Evolutionary conservation across 2,113 vertebrate species (phyloP), one percentile per base, ranked within the genome.

Genomic region (Syngnathus floridae): DNA sequence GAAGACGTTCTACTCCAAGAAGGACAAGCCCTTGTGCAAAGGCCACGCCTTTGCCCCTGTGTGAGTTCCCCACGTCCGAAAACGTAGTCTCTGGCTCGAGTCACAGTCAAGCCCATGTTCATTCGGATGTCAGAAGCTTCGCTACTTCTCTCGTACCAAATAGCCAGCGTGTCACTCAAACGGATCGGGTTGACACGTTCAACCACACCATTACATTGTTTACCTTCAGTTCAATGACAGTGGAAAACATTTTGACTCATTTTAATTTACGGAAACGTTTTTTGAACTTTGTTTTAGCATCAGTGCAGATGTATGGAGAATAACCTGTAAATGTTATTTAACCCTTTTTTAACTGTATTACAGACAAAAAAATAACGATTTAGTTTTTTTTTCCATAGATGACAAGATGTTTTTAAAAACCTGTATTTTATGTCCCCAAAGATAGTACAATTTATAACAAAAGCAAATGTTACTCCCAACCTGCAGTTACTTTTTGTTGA

Each of bases 1-100:
- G 78, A 99, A 99, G 91, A 98, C 97, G 0, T 99, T 99, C 92
- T 99, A 94, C 86, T 98, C 96, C 71, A 98, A 98, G 92, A 98
- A 98, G 87, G 96, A 98, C 90, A 99, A 98, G 88, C 97, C 97
- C 0, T 92, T 99, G 77, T 99, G 97, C 92, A 99, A 99, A 92
- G 94, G 93, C 90, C 97, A 99, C 0, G 97, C 97, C 81, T 99
- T 99, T 75, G 94, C 97, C 78, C 92, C 95, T 0, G 93, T 99
- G 79, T 99, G 93, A 97, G 79, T 58, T 67, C 65, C 31, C 52
- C 22, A 13, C 51, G 11, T 55, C 26, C 6, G 17, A 48, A 19
- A 31, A 35, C 49, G 64, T 63, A n/a, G 4, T 65, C 36, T n/a
- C 71, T 68, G 70, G 68, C 74, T 62, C 40, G 3, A 0, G 22